A percentile compares a stretch with the other conserved stretches of the same genome.
Evolutionary conservation across 2,113 vertebrate species (phyloP).

Genomic region (Shinisaurus crocodilurus): DNA sequence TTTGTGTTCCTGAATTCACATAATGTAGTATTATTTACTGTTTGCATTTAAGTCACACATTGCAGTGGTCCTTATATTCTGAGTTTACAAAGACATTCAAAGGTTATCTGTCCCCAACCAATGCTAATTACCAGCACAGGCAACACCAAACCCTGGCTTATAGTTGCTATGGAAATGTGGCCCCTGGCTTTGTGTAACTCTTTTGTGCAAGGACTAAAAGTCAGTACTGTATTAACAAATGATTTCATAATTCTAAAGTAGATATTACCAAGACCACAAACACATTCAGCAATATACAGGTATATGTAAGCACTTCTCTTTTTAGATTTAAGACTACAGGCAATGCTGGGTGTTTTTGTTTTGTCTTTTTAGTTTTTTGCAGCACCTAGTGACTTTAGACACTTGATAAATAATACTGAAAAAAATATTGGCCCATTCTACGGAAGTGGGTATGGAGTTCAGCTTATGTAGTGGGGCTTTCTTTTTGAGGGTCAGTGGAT

Average conservation of each 20-base stretch:
- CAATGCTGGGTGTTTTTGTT: no score
- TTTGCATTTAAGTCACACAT: neutral
- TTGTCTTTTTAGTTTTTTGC: neutral
- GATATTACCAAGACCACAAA: slow-evolving; percentile 8
- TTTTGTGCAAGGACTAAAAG: neutral
- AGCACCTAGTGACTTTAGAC: neutral
- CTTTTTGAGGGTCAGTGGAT: neutral
- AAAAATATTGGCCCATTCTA: neutral
- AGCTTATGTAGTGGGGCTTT: neutral
- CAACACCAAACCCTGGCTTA: neutral
- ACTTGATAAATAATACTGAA: neutral
- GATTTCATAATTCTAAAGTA: neutral
- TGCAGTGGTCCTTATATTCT: neutral
- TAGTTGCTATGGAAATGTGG: neutral
- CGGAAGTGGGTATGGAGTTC: neutral
- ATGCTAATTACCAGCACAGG: neutral
- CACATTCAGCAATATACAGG: neutral
- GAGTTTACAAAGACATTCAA: neutral
- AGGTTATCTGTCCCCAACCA: neutral
- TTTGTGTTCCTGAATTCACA: neutral
- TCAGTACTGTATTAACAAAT: neutral
- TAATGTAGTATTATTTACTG: neutral
- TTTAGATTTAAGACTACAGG: neutral
- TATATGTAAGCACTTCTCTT: neutral
- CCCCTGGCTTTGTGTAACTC: slow-evolving; percentile 5